Percentiles rank a stretch among this genome's conserved stretches.
These are phyloP conservation scores for Callipepla squamata DNA, from an alignment of 2,113 vertebrate genomes.

Conservation along the genomic window DNA sequence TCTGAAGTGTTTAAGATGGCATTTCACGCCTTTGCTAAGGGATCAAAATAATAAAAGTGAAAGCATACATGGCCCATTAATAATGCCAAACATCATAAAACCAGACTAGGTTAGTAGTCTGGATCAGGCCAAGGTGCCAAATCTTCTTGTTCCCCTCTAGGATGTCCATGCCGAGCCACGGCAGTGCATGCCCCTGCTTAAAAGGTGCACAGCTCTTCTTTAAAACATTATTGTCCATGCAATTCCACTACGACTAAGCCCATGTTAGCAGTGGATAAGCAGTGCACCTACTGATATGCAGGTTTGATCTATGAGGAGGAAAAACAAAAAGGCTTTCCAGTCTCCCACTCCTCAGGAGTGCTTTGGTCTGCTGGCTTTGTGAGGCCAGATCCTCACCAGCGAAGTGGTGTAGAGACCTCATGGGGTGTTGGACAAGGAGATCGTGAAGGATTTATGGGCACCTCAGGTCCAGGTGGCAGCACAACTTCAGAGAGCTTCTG, in stretches of 20 bases:
- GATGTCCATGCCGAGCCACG: not conserved
- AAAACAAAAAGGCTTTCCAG: not conserved
- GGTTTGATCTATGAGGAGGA: not conserved
- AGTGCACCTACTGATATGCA: not conserved
- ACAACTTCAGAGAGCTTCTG: fast-evolving
- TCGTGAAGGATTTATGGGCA: not conserved
- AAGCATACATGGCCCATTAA: not conserved
- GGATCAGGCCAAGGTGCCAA: not conserved
- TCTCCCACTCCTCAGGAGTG: fast-evolving
- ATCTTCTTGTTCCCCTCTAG: not conserved
- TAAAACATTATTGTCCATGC: not conserved
- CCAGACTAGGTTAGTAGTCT: not conserved
- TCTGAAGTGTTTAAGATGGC: not conserved
- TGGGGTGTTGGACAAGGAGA: not conserved
- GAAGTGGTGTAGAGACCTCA: not conserved
- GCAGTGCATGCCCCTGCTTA: not conserved
- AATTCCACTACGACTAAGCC: not conserved
- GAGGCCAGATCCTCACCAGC: not conserved
- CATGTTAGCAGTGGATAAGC: not conserved
- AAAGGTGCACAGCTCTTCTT: fast-evolving
- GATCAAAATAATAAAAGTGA: not conserved
- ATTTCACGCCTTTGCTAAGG: not conserved
- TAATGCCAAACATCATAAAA: not conserved
- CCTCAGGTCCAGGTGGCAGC: not conserved
- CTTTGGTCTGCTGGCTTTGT: not conserved